Base-by-base conservation (phyloP, 2,797 vertebrate genomes). In the Scolopax bukidnonensis region DNA sequence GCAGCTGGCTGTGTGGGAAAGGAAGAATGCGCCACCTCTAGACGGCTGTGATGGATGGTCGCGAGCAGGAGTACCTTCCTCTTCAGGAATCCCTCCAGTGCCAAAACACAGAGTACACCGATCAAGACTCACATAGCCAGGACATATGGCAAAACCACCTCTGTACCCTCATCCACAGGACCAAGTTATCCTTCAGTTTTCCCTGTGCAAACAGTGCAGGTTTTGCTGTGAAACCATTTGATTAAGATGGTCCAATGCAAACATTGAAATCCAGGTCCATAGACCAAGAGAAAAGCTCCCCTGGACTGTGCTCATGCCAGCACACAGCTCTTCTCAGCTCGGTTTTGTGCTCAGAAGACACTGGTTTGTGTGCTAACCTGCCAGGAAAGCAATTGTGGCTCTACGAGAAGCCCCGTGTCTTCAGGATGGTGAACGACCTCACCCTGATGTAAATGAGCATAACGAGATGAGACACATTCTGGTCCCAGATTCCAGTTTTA, bases 11-110 rank as follows among this genome's bases (percentile, higher is more conserved):
- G 75, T 23, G 41, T 80, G 91, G 89, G 81, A 71, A 74, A 88
- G 94, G 47, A 56, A 23, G 81, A 94, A 89, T 70, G 68, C 12
- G 38, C 93, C 90, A 75, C 91, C 89, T 92, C 95, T 45, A 93
- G 93, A 91, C 47, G 1, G 71, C 85, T 70, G 64, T 0, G 1
- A 38, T 47, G 0, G 4, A 36, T 40, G 71, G 61, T 25, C 14
- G 0, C 15, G 8, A 3, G 11, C 78, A 32, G 47, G 8, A n/a
- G 24, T 3, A 14, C 40, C 82, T 77, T 68, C 63, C 43, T 18
- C 43, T 18, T 27, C 60, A 41, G 50, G 16, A 77, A 79, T 3
- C 23, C 56, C 36, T 48, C 48, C 54, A 6, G 32, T 17, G 64
- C 17, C 57, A 56, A 60, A 73, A 21, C 45, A 40, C 40, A 16